Evolutionary conservation across 2,113 vertebrate species (phyloP), one percentile per base, ranked within the genome.

Genomic region (Cyanistes caeruleus): DNA sequence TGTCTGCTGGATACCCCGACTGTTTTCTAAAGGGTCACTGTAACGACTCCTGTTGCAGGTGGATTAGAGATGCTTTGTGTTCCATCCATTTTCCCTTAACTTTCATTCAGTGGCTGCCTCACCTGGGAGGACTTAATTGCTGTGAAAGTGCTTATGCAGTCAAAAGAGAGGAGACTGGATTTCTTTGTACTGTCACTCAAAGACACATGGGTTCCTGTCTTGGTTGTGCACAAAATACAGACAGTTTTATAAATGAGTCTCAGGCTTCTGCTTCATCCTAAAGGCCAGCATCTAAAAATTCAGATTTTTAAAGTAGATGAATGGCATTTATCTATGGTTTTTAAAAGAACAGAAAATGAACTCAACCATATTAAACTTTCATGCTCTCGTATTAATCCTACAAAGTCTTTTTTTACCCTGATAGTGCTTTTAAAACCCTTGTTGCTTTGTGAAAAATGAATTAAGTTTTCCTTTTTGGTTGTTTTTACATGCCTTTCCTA

Each of bases 1-100:
- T 84, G 41, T 49, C 72, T 90, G 72, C 51, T 92, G 49, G 49
- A 18, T 86, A 48, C 22, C 5, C 24, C 2, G 11, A 18, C 68
- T 63, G 3, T 83, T 94, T 88, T 51, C 72, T 75, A 52, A 84
- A 67, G 84, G 48, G 33, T 90, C 48, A 44, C 33, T 1, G 7
- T 77, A 80, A 69, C 86, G 58, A 22, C 68, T 83, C 30, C 41
- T 76, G 58, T 91, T 88, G 85, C 82, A 62, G 58, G 37, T 25
- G 58, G 44, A 56, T 85, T 90, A 79, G 82, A 88, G 64, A 20
- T 63, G 52, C 56, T 90, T 87, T 89, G 83, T 95, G 76, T 84
- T 91, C 64, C 33, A 43, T 65, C n/a, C 23, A 5, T 39, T 84
- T 96, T n/a, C 62, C 37, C 72, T 68, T 60, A 44, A 31, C 78